Percentiles rank a stretch among this genome's conserved stretches.
These are phyloP conservation scores for Lampris incognitus DNA, from an alignment of 2,113 vertebrate species.

Conservation along the genomic window DNA sequence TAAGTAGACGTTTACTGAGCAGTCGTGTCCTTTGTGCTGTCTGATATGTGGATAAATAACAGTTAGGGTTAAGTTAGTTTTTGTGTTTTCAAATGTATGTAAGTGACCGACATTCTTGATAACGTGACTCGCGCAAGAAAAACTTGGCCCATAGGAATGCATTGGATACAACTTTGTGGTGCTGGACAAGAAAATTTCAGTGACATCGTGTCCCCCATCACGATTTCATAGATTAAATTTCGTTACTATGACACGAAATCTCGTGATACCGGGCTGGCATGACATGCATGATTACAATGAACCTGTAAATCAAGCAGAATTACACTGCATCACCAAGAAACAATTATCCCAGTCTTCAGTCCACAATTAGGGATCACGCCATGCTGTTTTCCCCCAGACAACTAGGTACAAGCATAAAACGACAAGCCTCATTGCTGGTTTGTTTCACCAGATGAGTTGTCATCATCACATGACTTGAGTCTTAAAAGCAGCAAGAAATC, in stretches of 20 bases:
- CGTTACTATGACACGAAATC: no score
- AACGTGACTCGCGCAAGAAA: no score
- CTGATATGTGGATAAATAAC: no score
- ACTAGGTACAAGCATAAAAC: neutral
- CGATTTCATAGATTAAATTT: no score
- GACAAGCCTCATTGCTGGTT: neutral
- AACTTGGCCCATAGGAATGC: no score
- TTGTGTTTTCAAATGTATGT: neutral
- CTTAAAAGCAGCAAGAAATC: neutral
- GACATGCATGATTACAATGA: neutral
- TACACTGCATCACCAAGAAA: neutral
- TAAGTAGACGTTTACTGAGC: neutral
- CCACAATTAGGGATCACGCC: neutral
- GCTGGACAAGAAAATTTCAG: no score
- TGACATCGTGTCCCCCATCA: no score
- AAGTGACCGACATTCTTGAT: no score
- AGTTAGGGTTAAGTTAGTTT: neutral
- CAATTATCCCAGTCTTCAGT: neutral
- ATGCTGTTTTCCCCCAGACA: neutral
- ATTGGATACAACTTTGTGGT: no score
- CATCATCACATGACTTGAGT: neutral
- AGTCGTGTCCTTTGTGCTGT: neutral
- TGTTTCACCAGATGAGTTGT: conserved; percentile 4
- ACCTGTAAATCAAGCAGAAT: conserved; percentile 23
- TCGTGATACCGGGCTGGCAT: neutral